Percentiles rank a stretch among this genome's conserved stretches.
phyloP scores from a whole-genome alignment of 2,888 invertebrate genomes.

The Empis stercorea region DNA sequence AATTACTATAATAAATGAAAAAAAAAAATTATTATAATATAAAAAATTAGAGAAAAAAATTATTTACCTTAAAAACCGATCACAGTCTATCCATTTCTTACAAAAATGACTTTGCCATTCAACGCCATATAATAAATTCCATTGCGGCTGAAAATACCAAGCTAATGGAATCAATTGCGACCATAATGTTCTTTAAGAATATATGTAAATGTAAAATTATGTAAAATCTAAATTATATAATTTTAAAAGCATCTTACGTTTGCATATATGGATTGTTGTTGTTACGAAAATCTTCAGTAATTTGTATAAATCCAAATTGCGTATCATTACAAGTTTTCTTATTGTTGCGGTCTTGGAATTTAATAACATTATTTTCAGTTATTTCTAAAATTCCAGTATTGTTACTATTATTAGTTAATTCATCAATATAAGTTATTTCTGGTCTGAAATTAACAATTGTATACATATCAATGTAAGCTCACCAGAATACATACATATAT shows the following conservation, averaged over 20 bases:
- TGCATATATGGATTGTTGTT: not conserved
- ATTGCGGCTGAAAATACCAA: conserved; percentile 79
- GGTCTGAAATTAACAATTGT: too few relatives aligned
- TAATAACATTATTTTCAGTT: conserved; percentile 52
- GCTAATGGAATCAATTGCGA: conserved; percentile 74
- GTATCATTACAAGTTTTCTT: conserved; percentile 50
- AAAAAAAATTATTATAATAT: not conserved
- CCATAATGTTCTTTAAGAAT: conserved; percentile 62
- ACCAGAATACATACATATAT: not conserved
- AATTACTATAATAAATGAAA: conserved; percentile 45
- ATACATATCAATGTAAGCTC: too few relatives aligned
- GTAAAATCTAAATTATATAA: too few relatives aligned
- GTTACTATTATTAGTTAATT: conserved; percentile 45
- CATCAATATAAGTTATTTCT: conserved; percentile 62
- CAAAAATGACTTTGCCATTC: conserved; percentile 70
- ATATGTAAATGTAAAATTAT: too few relatives aligned
- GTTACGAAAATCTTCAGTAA: not conserved
- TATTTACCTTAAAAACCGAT: conserved; percentile 43
- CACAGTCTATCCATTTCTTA: conserved; percentile 74
- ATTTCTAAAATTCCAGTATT: conserved; percentile 58
- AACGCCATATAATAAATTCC: conserved; percentile 59
- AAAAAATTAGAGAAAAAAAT: not conserved
- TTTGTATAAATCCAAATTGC: conserved; percentile 68
- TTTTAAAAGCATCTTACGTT: too few relatives aligned
- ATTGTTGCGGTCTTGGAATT: conserved; percentile 41